A percentile compares a stretch with the other conserved stretches of the same genome.
These are phyloP conservation scores for Pandemis heparana DNA, from an alignment of 2,888 invertebrate genomes.

Conservation along the genomic window DNA sequence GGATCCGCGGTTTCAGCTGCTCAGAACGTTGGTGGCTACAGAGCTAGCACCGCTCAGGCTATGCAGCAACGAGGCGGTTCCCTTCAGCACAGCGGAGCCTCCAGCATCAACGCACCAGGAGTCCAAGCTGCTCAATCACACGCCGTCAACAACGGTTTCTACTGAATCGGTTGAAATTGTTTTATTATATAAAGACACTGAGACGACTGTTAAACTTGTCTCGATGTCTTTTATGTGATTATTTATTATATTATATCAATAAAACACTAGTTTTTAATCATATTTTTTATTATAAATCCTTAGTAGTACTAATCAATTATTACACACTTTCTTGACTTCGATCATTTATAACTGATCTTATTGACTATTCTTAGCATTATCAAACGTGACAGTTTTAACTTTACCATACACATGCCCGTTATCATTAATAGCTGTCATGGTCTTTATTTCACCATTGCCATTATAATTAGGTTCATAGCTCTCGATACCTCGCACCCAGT, in stretches of 20 bases:
- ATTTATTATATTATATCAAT: constrained; percentile 50
- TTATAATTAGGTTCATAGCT: constrained; percentile 57
- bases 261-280: constrained; percentile 52
- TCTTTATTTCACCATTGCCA: constrained; percentile 53
- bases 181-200: constrained; percentile 55
- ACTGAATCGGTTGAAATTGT: constrained; percentile 49
- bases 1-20: constrained; percentile 65
- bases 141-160: constrained; percentile 69
- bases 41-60: constrained; percentile 66
- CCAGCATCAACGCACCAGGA: constrained; percentile 67
- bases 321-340: neutral
- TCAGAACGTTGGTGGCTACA: constrained; percentile 59
- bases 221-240: constrained; percentile 58
- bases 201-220: constrained; percentile 75
- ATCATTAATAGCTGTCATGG: constrained; percentile 64
- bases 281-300: constrained; percentile 35
- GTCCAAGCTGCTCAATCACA: constrained; percentile 69
- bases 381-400: constrained; percentile 60
- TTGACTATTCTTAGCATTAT: constrained; percentile 49
- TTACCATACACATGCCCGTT: constrained; percentile 68
- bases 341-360: neutral
- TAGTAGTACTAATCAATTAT: neutral
- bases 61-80: constrained; percentile 61
- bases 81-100: constrained; percentile 67
- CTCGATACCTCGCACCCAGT: constrained; percentile 62